Evolutionary conservation across 2,113 vertebrate species (phyloP).

Genomic region (Epinephelus moara): DNA sequence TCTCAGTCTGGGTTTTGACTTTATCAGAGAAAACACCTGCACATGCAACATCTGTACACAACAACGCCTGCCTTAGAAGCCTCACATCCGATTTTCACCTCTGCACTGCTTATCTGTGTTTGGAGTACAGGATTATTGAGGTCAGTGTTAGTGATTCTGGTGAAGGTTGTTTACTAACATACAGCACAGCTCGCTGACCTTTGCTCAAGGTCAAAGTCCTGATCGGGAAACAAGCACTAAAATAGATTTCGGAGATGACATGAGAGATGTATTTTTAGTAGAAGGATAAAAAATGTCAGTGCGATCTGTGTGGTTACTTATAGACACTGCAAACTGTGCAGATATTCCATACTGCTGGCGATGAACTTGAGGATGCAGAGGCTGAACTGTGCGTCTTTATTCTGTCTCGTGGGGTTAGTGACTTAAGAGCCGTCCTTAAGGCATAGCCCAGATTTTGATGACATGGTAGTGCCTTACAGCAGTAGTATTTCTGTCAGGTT

Average conservation of each 20-base stretch:
- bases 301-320: not conserved
- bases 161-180: conserved; percentile 39
- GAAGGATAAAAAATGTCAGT: conserved; percentile 29
- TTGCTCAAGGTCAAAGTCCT: conserved; percentile 39
- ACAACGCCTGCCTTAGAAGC: not conserved
- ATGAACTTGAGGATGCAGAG: conserved; percentile 13
- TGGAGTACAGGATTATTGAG: conserved; percentile 13
- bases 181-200: conserved; percentile 51
- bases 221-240: not conserved
- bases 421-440: not conserved
- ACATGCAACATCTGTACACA: not conserved
- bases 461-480: not conserved
- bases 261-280: conserved; percentile 15
- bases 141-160: conserved; percentile 1
- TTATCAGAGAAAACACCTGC: not conserved
- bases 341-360: conserved; percentile 6
- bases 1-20: not conserved
- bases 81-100: not conserved
- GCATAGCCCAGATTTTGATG: not conserved
- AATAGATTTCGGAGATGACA: conserved; percentile 21
- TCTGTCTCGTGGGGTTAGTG: conserved; percentile 12
- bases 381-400: not conserved
- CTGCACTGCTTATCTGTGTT: conserved; percentile 9
- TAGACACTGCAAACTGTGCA: conserved; percentile 26
- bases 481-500: conserved; percentile 53